These are phyloP conservation scores for Astyanax mexicanus DNA, from an alignment of 2,797 vertebrate species.

Conservation along the genomic window DNA sequence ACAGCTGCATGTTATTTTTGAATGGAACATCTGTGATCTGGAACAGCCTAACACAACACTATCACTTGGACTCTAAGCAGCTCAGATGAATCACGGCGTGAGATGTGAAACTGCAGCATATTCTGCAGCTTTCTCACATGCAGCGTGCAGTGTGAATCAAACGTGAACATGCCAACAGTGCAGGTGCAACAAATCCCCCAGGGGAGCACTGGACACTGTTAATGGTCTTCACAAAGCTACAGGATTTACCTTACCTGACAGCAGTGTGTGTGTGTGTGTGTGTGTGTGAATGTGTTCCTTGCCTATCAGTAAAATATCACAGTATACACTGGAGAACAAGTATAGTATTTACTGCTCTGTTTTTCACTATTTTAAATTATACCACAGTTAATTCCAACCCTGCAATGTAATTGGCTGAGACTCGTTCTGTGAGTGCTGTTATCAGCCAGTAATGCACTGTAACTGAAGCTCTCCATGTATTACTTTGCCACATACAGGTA, in stretches of 20 bases:
- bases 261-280: not conserved
- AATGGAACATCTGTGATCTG: not conserved
- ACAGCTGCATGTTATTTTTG: too few relatives aligned
- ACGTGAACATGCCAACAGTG: not conserved
- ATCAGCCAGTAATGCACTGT: too few relatives aligned
- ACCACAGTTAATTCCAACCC: too few relatives aligned
- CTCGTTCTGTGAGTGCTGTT: too few relatives aligned
- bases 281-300: not conserved
- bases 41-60: not conserved
- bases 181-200: not conserved
- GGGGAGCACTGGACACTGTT: not conserved
- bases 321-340: too few relatives aligned
- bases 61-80: not conserved
- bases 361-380: too few relatives aligned
- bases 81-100: not conserved
- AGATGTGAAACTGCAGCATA: not conserved
- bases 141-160: not conserved
- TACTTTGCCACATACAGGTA: too few relatives aligned
- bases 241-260: conserved; percentile 14
- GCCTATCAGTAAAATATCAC: too few relatives aligned
- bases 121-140: not conserved
- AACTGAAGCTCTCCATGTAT: too few relatives aligned
- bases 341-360: too few relatives aligned
- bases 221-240: not conserved
- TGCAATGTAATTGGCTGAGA: too few relatives aligned